Percentiles rank a stretch among this genome's conserved stretches.
phyloP scores from a whole-genome alignment of 1,140 invertebrate species.

The Drosophila miranda region DNA sequence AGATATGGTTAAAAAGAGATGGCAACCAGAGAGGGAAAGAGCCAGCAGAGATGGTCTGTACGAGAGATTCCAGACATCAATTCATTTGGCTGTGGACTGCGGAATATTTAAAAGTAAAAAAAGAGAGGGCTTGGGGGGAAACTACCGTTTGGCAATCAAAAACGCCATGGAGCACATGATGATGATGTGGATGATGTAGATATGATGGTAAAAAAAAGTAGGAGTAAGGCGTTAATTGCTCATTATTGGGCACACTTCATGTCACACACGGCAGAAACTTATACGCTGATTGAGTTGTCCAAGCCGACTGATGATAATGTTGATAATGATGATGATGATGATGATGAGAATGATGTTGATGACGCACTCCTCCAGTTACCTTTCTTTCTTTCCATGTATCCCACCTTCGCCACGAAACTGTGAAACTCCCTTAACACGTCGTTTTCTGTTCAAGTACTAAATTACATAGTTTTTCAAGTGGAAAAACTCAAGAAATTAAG shows the following conservation, averaged over 20 bases:
- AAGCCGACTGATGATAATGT: conserved; percentile 4
- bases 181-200: neutral
- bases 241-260: conserved; percentile 82
- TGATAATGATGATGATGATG: conserved; percentile 7
- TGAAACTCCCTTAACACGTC: conserved; percentile 32
- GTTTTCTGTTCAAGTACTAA: conserved; percentile 66
- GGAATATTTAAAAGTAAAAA: conserved; percentile 44
- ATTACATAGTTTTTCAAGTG: conserved; percentile 80
- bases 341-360: conserved; percentile 18
- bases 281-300: conserved; percentile 71
- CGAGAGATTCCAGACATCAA: conserved; percentile 37
- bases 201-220: conserved; percentile 50
- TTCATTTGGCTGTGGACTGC: conserved; percentile 48
- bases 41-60: conserved; percentile 9
- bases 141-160: conserved; percentile 56
- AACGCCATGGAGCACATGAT: conserved; percentile 23
- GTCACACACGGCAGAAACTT: conserved; percentile 63
- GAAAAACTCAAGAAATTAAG: conserved; percentile 79
- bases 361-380: conserved; percentile 48
- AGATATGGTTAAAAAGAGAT: neutral
- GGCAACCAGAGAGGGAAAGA: neutral
- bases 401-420: conserved; percentile 23
- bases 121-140: conserved; percentile 14
- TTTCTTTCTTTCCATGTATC: conserved; percentile 23
- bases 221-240: conserved; percentile 81